Evolutionary conservation across 2,797 vertebrate species (phyloP).

Genomic region (Vultur gryphus): DNA sequence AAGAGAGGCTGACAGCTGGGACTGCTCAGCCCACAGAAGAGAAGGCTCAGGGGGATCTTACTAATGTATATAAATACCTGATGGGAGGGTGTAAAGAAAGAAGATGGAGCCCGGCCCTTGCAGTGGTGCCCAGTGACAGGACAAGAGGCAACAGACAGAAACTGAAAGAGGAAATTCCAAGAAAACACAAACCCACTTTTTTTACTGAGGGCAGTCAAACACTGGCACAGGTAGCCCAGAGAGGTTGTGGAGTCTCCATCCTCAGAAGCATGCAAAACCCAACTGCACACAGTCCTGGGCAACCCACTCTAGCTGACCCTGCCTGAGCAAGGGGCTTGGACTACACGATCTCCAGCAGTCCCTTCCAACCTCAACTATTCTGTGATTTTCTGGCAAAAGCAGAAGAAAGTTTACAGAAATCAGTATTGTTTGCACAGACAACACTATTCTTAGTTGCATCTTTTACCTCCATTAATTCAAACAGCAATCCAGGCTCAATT

Average conservation of each 20-base stretch:
- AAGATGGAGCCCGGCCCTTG: not conserved
- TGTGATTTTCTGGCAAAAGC: not conserved
- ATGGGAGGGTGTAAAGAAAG: not conserved
- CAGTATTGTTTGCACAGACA: not conserved
- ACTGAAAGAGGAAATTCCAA: not conserved
- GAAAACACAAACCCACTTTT: not conserved
- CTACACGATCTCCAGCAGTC: not conserved
- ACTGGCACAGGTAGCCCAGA: not conserved
- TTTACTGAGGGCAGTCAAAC: not conserved
- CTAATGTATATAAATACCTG: not conserved
- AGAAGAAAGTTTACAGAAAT: not conserved
- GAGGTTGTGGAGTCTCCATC: not conserved
- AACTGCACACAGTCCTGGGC: not conserved
- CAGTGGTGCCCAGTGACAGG: not conserved
- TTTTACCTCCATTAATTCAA: constrained; percentile 94
- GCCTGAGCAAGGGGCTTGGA: not conserved
- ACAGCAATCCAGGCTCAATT: constrained; percentile 89
- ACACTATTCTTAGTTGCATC: not conserved
- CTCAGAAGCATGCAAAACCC: not conserved
- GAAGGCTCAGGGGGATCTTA: not conserved
- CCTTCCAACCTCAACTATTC: rapidly evolving
- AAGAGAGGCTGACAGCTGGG: not conserved
- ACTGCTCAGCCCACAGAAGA: not conserved
- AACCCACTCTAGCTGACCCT: not conserved
- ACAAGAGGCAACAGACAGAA: not conserved